These are phyloP conservation scores for Bombyx mori DNA, from an alignment of 1,140 invertebrate genomes.

Conservation along the genomic window DNA sequence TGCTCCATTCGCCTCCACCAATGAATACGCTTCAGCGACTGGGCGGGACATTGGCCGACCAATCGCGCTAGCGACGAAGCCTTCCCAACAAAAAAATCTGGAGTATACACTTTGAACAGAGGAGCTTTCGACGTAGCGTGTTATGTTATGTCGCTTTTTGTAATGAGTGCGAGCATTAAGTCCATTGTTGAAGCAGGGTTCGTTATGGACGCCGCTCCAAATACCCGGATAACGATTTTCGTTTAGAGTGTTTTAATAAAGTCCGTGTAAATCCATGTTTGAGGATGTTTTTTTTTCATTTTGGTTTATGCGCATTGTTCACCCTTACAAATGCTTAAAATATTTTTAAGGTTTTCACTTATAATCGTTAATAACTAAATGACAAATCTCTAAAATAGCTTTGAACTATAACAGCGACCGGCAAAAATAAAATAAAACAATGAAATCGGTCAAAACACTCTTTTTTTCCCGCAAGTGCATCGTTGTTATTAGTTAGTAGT, in stretches of 20 bases:
- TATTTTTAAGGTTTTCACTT: background rate
- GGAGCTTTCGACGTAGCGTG: constrained; percentile 64
- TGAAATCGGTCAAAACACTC: background rate
- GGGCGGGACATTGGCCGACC: constrained; percentile 41
- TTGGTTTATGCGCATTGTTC: background rate
- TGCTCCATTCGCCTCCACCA: constrained; percentile 53
- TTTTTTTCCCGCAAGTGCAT: no score
- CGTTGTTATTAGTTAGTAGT: no score
- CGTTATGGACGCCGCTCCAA: constrained; percentile 65
- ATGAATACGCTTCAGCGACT: constrained; percentile 27
- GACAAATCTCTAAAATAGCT: background rate
- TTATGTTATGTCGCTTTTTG: constrained; percentile 69
- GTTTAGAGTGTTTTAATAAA: constrained; percentile 68
- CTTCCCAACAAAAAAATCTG: constrained; percentile 63
- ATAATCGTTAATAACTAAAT: no score
- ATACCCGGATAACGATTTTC: constrained; percentile 67
- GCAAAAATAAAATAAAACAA: background rate
- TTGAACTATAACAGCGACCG: background rate
- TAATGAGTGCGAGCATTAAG: constrained; percentile 69
- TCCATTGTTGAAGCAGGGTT: constrained; percentile 65
- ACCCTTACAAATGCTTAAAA: background rate
- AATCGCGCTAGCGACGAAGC: constrained; percentile 36
- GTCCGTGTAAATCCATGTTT: constrained; percentile 55
- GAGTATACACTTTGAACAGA: constrained; percentile 68
- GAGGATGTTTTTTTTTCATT: constrained; percentile 1